Evolutionary conservation across 2,888 invertebrate genomes (phyloP).

Genomic region (Urechis unicinctus): DNA sequence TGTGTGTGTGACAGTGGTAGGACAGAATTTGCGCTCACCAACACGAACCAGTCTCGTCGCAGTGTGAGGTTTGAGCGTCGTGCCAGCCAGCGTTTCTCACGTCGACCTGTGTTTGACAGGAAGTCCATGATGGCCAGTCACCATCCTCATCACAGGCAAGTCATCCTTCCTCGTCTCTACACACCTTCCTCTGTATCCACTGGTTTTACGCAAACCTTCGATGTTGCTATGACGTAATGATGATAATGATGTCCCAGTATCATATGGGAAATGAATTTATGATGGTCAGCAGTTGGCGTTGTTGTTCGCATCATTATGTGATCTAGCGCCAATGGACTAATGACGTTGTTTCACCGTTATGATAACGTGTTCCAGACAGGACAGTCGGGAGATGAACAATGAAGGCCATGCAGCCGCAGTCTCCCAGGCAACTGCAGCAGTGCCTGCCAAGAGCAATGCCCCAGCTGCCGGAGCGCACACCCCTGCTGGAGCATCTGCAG

Average conservation of each 20-base stretch:
- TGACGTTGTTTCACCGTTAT: too few species aligned
- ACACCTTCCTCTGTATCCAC: too few species aligned
- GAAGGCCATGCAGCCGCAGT: background rate
- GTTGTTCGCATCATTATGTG: too few species aligned
- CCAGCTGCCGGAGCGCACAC: conserved; percentile 1
- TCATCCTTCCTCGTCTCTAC: too few species aligned
- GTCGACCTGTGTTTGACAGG: conserved; percentile 59
- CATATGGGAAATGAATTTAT: too few species aligned
- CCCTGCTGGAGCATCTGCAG: background rate
- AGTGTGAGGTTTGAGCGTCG: conserved; percentile 94
- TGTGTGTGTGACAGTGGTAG: conserved; percentile 65
- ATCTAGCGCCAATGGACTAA: too few species aligned
- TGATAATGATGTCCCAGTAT: too few species aligned
- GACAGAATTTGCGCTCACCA: conserved; percentile 96
- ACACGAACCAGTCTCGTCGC: conserved; percentile 79
- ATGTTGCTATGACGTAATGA: too few species aligned
- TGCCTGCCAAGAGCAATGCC: background rate
- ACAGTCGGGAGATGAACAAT: conserved; percentile 24
- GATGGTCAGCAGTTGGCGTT: too few species aligned
- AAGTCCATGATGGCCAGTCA: too few species aligned
- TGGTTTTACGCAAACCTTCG: too few species aligned
- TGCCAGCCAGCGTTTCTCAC: conserved; percentile 92
- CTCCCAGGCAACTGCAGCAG: background rate
- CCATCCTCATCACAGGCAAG: too few species aligned
- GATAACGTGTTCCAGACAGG: conserved; percentile 28